Evolutionary conservation across 37 sponge, comb jelly and placozoan genomes (phyloP).

Genomic region (Oopsacas minuta): DNA sequence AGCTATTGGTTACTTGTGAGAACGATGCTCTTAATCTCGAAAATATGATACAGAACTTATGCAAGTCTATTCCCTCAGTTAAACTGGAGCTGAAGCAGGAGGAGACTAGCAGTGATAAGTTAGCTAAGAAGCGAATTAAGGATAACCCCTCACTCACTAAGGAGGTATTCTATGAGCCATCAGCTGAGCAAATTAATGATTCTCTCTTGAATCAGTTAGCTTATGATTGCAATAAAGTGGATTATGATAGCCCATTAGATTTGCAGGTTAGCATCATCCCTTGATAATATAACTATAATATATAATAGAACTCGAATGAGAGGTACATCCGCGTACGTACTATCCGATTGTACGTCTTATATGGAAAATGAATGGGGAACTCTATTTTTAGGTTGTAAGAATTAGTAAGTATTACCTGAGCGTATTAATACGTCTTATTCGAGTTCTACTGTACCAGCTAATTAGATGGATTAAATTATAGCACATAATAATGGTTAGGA

Average conservation of each 20-base stretch:
- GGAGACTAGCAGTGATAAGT: not conserved
- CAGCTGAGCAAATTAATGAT: not conserved
- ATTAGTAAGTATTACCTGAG: too few species aligned
- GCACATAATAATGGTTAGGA: too few species aligned
- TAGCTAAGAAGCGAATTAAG: not conserved
- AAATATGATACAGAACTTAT: conserved; percentile 5
- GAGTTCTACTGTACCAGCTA: too few species aligned
- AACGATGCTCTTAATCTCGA: not conserved
- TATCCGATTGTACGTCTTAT: too few species aligned
- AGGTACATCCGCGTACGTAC: too few species aligned
- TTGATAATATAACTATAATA: not conserved
- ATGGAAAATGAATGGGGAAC: too few species aligned
- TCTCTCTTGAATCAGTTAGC: conserved; percentile 1
- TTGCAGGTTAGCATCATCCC: not conserved
- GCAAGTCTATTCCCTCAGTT: not conserved
- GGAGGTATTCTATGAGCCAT: not conserved
- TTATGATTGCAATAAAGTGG: not conserved
- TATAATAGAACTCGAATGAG: too few species aligned
- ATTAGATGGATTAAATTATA: too few species aligned
- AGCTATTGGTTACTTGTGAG: not conserved
- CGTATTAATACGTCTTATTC: too few species aligned
- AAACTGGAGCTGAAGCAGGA: not conserved
- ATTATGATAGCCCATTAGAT: conserved; percentile 8
- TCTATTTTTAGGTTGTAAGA: too few species aligned
- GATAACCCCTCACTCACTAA: not conserved